A percentile compares a stretch with the other conserved stretches of the same genome.
Conservation (phyloP, 2,797 vertebrate genomes). For the Schizopygopsis pylzovi region DNA sequence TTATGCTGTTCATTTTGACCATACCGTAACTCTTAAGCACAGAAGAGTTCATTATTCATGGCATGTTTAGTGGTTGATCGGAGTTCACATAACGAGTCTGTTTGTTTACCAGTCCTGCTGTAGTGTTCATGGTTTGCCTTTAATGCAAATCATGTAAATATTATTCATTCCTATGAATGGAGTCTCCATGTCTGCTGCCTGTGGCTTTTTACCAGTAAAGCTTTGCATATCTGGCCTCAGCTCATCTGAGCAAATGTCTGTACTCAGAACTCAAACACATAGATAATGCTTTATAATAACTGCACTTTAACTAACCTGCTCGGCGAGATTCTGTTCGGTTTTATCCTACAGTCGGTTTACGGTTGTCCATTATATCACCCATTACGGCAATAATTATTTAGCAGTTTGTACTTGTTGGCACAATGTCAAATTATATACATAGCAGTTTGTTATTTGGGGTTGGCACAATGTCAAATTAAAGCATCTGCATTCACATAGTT, state of each 20-base stretch:
- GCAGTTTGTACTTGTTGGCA: too few species aligned
- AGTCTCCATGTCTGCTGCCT: not conserved
- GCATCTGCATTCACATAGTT: too few species aligned
- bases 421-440: not conserved
- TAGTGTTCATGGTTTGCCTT: too few species aligned
- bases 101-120: not conserved
- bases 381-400: not conserved
- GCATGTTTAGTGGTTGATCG: too few species aligned
- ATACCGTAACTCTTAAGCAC: not conserved
- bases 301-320: not conserved
- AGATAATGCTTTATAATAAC: not conserved
- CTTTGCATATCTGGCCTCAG: not conserved
- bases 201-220: not conserved
- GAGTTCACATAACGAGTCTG: not conserved
- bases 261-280: not conserved
- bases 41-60: not conserved
- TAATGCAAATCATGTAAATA: not conserved
- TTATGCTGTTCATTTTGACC: too few species aligned
- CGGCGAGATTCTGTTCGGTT: not conserved
- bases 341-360: not conserved
- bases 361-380: not conserved
- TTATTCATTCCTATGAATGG: not conserved
- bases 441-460: not conserved
- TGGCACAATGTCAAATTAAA: not conserved
- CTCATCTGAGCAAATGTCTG: not conserved